Evolutionary conservation across 92 coral and sea anemone species (phyloP), one percentile per base, ranked within the genome.

Genomic region (Chrysogorgia sp.): DNA sequence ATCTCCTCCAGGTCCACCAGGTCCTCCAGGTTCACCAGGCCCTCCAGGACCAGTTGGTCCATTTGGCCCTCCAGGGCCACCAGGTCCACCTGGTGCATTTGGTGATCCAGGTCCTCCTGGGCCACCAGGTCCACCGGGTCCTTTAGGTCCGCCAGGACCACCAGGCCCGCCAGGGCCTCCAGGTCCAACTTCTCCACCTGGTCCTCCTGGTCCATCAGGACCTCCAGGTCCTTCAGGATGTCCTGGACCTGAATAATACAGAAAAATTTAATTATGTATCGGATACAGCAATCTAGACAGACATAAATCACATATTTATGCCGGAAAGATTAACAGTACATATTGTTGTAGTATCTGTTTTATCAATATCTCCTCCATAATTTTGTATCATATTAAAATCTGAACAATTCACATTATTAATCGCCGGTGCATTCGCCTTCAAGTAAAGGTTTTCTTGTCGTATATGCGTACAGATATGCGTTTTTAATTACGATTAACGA

Each of bases 61-160:
- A 20, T 81, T 80, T 30, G 88, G 89, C 0, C 89, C 92, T 0
- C 86, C 89, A 2, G 92, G 92, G 24, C 86, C 89, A 0, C 89
- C 87, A 0, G 92, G 89, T 2, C 84, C 86, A 31, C 91, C 91
- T 9, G 70, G 70, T 56, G 71, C 91, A 8, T 86, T 88, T 5
- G 96, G 96, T 0, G 86, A 86, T 68, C 90, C 92, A 0, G 92
- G 92, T 23, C 89, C 91, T 0, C 96, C 96, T 7, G 96, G 97
- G 2, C 89, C 91, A 0, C 93, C 90, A 3, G 97, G 92, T 0
- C 87, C 89, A 5, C 92, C 90, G 48, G 87, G 92, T 19, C 92
- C 97, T 5, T 89, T 91, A 2, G 97, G 92, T 19, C 92, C 97
- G 15, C 89, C 86, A 0, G 93, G 90, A 10, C 92, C 97, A 4